Percentiles rank a stretch among this genome's conserved stretches.
Evolutionary conservation across 2,888 invertebrate species (phyloP).

Genomic region (Spatulosminthurus flaviceps): DNA sequence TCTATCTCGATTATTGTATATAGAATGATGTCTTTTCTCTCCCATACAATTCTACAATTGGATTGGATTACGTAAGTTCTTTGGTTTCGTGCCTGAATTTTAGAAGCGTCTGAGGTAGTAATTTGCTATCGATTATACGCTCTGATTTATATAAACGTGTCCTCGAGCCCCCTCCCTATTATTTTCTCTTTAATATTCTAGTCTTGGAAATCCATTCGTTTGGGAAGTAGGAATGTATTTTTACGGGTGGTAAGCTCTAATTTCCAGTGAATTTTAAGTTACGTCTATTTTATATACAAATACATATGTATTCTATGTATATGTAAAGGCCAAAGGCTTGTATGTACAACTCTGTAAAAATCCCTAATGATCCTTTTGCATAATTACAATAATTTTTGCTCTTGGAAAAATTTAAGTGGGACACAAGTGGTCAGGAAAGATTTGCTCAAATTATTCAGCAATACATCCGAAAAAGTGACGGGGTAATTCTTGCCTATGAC

Average conservation of each 20-base stretch:
- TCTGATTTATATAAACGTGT: neutral
- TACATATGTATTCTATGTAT: no score
- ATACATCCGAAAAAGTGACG: slow-evolving; percentile 31
- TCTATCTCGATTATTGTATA: neutral
- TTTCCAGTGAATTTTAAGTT: neutral
- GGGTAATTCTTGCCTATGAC: slow-evolving; percentile 34
- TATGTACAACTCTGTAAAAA: no score
- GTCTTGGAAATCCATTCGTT: slow-evolving; percentile 36
- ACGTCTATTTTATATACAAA: no score
- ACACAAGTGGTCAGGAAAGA: slow-evolving; percentile 28
- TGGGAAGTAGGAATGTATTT: slow-evolving; percentile 36
- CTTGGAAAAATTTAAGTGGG: slow-evolving; percentile 16
- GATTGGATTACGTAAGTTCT: slow-evolving; percentile 30
- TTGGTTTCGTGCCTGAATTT: neutral
- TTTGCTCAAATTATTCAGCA: slow-evolving; percentile 21
- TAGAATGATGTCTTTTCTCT: slow-evolving; percentile 22
- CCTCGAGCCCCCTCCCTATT: neutral
- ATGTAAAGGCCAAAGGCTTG: no score
- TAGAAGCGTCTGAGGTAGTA: neutral
- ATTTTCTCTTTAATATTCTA: neutral
- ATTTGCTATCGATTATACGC: neutral
- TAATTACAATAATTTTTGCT: neutral
- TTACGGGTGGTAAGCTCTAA: slow-evolving; percentile 14
- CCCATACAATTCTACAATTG: slow-evolving; percentile 13
- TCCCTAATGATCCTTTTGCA: no score